Base-by-base conservation (phyloP, 2,113 vertebrate species). In the Lepus timidus region DNA sequence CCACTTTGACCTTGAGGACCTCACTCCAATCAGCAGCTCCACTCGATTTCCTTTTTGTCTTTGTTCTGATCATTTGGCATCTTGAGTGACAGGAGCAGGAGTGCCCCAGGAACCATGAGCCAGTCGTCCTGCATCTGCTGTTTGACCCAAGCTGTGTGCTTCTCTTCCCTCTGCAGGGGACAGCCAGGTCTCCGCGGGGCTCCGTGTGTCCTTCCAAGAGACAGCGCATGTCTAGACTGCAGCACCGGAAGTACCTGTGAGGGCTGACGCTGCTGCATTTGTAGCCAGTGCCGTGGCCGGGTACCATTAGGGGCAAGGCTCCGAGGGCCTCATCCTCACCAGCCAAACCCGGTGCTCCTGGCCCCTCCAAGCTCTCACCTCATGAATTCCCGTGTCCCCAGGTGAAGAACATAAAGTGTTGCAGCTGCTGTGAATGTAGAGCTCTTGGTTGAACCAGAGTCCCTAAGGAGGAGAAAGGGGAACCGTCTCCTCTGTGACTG, bases 301-400 rank as follows among this genome's bases (percentile, higher is more conserved):
- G 8, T 23, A 25, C 11, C 25, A 11, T 5, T 62, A 68, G 51
- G 49, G 2, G 3, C 68, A 33, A 51, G 84, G 74, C 49, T 71
- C 31, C 0, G 13, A 62, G 67, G 7, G 11, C 36, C 64, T 80
- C n/a, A 0, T 4, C 11, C 52, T 6, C 12, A 22, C 19, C 4
- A 25, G 12, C 33, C 85, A 19, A 6, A 36, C 70, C 12, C 1
- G 13, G 6, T 8, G 36, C 25, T 25, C 51, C 31, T 0, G 0
- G 67, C 3, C 16, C 7, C 73, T 52, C 29, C 4, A 2, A 1
- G 0, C 3, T 20, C 52, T 49, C 16, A 9, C 4, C 44, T 52
- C 23, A 1, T 1, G 5, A 51, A 27, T 36, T 4, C 44, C 44
- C 3, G 12, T 0, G 1, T 62, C 27, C 23, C 61, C 2, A 11